Base-by-base conservation (phyloP, 2,797 vertebrate genomes). In the Vireo griseus region DNA sequence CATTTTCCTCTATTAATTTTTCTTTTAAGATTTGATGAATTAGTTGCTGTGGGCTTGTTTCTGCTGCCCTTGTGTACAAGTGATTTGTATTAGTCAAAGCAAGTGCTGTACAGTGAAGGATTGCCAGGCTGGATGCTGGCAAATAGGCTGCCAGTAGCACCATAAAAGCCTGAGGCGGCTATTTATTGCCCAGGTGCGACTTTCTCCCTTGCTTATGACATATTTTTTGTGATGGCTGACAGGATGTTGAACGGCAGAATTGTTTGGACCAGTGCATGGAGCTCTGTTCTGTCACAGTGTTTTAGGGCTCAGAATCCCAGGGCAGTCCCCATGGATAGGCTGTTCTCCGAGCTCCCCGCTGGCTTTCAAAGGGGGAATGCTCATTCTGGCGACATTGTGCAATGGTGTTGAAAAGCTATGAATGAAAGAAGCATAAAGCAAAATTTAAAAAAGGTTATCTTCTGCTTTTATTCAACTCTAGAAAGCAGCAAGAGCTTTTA, bases 201-300 rank as follows among this genome's bases (percentile, higher is more conserved):
- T 85, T 95, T 88, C 33, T 77, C 26, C 21, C 40, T 80, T 80
- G 68, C 50, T 90, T 91, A 50, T 86, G 80, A 31, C 48, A 16
- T 89, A 12, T 48, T 80, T 94, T 88, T 74, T 63, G 61, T 71
- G 51, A 3, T 89, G 75, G 47, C 44, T 92, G 91, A 24, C 52
- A 47, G 87, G 59, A 35, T 54, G 37, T 28, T 72, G 68, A 91
- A 29, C 0, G 0, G 40, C n/a, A 22, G 44, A 21, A 18, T 52
- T 62, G 50, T 21, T 31, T 42, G 75, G 85, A 61, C 45, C 5
- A 4, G 45, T 5, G 33, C 71, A 28, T 0, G 0, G 71, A 48
- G 55, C 63, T 79, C 44, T 74, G 18, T 69, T 87, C 8, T 2
- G 10, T 54, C 11, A 5, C 3, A 17, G 2, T 44, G 17, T 57